Evolutionary conservation across 2,113 vertebrate genomes (phyloP).

Genomic region (Ceyx cyanopectus): DNA sequence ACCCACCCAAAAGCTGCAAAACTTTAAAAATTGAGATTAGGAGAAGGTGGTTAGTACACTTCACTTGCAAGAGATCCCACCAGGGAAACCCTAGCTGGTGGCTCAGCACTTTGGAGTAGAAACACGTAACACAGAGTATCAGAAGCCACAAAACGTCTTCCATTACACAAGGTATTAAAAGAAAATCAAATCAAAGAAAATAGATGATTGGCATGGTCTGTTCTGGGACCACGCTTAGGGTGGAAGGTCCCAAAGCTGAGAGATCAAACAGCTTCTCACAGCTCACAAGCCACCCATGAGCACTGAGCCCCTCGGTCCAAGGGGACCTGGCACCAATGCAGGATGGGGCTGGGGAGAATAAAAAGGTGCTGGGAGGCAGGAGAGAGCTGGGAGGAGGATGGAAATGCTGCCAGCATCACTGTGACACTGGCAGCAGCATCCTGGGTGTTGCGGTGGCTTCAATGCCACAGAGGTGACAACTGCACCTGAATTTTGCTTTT

Average conservation of each 20-base stretch:
- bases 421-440: not conserved
- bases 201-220: constrained; percentile 77
- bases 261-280: fast-evolving
- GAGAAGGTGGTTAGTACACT: constrained; percentile 66
- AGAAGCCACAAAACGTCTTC: constrained; percentile 70
- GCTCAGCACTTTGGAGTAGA: constrained; percentile 43
- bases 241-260: not conserved
- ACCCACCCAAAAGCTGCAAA: constrained; percentile 30
- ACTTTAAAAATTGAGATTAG: constrained; percentile 28
- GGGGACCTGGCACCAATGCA: not conserved
- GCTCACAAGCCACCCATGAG: too few species aligned
- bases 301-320: not conserved
- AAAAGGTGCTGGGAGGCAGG: not conserved
- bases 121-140: constrained; percentile 60
- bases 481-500: not conserved
- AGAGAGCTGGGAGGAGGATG: not conserved
- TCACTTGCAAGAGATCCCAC: constrained; percentile 47
- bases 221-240: not conserved
- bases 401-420: not conserved
- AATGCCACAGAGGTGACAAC: not conserved
- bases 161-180: constrained; percentile 5
- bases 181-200: constrained; percentile 24
- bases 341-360: not conserved
- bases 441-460: not conserved
- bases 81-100: constrained; percentile 67